A percentile compares a stretch with the other conserved stretches of the same genome.
Evolutionary conservation across 2,113 vertebrate species (phyloP).

Genomic region (Anser brachyrhynchus): DNA sequence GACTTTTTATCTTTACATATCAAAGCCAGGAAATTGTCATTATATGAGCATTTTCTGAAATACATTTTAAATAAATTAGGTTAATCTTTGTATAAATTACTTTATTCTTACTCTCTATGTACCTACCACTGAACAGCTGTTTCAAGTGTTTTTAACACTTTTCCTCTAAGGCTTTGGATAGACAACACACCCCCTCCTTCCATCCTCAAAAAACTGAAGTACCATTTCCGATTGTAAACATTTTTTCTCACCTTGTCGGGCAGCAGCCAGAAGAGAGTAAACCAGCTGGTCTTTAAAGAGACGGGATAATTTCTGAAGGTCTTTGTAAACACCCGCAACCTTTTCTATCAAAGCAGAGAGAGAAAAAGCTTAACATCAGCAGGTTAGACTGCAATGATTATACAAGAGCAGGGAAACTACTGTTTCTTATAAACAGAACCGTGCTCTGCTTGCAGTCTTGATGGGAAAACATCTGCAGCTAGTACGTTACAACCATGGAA

Average conservation of each 20-base stretch:
- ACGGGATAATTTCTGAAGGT: conserved; percentile 88
- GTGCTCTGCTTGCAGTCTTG: not conserved
- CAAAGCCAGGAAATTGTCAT: not conserved
- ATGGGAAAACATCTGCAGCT: not conserved
- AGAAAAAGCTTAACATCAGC: not conserved
- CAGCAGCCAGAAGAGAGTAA: conserved; percentile 90
- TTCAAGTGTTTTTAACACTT: not conserved
- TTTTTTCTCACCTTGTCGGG: conserved; percentile 87
- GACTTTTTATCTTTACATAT: not conserved
- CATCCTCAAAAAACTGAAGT: not conserved
- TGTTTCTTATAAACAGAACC: not conserved
- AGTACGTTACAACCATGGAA: not conserved
- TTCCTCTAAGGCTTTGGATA: not conserved
- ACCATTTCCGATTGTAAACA: not conserved
- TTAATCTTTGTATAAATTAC: not conserved
- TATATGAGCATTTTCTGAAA: not conserved
- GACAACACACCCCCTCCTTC: not conserved
- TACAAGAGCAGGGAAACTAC: accelerated
- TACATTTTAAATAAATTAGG: not conserved
- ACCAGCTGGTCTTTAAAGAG: conserved; percentile 94
- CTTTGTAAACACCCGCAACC: conserved; percentile 82
- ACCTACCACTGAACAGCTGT: not conserved
- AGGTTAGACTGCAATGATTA: not conserved
- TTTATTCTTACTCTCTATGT: not conserved
- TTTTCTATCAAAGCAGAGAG: conserved; percentile 70